Evolutionary conservation across 2,113 vertebrate species (phyloP), one percentile per base, ranked within the genome.

Genomic region (Ondatra zibethicus): DNA sequence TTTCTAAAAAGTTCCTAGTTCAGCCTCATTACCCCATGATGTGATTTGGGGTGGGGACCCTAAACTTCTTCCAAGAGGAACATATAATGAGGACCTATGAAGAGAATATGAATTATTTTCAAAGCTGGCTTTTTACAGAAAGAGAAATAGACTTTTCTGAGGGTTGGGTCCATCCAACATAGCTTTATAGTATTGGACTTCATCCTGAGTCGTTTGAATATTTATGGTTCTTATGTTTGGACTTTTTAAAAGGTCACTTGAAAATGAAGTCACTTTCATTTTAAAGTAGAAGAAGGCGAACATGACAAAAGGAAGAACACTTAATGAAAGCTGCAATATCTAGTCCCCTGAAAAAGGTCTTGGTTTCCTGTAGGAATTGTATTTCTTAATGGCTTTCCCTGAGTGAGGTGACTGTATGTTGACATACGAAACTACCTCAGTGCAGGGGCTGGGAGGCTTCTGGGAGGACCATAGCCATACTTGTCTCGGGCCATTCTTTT

Each of bases 201-300:
- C 92, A 86, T 94, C 92, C 88, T 91, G 70, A 96, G 78, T 96
- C 91, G 78, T 97, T 98, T 98, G 97, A 98, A 97, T 98, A 98
- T 97, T 98, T 98, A 98, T 92, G 61, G 75, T 75, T 89, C 76
- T 96, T 95, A 89, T 97, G 61, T 84, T 96, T 97, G 84, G 97
- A 91, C 97, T 97, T 98, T 96, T 33, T 92, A 36, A 98, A 98
- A 98, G 98, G 97, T 98, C 97, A 97, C 84, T 94, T 92, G 95
- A 94, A 98, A 98, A 98, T 97, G 95, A 98, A 98, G 85, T 96
- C 93, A 88, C 85, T 96, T 95, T 96, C 72, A 86, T 93, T 93
- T 95, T 36, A 92, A 94, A 45, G 70, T 75, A 88, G 36, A 82
- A 93, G 78, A 95, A 95, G 42, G 50, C 92, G 97, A 96, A 93